Base-by-base conservation (phyloP, 1,140 invertebrate genomes). In the Drosophila leontia region DNA sequence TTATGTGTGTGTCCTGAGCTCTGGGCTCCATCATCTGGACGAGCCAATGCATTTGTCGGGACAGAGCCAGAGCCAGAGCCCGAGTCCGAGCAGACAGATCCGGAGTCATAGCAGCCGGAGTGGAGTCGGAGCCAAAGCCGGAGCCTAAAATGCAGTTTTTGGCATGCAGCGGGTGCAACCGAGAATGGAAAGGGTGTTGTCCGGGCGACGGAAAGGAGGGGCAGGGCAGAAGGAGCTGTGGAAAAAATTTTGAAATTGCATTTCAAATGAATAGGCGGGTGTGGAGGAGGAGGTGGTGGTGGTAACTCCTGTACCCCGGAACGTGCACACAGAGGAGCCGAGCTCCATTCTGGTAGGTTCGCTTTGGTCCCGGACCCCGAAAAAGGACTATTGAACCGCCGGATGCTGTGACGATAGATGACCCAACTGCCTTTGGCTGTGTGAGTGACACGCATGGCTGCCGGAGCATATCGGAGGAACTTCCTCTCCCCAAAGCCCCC, bases 211-310 rank as follows among this genome's bases (percentile, higher is more conserved):
- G 17, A 6, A 48, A 35, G 32, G 39, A 56, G 53, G 56, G 55
- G 65, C 58, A 61, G 69, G 74, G 82, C 67, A 76, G 78, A 70
- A 78, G 80, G 68, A 90, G 78, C 87, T 82, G 80, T 75, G 60
- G 69, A 68, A 91, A 88, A 87, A 90, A 85, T 76, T 90, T 90
- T 90, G 75, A 85, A 90, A 90, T 90, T 90, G 85, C 85, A 90
- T 91, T 90, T 91, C 85, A 91, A 81, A 91, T 91, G 85, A 82
- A 90, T 85, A 85, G 85, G 71, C 51, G 75, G 58, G 67, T 55
- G 17, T 29, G 57, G 56, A 26, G 41, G 44, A 34, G 61, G n/a
- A 12, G 17, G 13, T 19, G 41, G 55, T 23, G 47, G 37, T 26
- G 19, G 34, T 23, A 23, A 23, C 51, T 55, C 17, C 34, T 19